Percentiles rank a stretch among this genome's conserved stretches.
Evolutionary conservation across 2,888 invertebrate genomes (phyloP).

Genomic region (Lissonota sp.): DNA sequence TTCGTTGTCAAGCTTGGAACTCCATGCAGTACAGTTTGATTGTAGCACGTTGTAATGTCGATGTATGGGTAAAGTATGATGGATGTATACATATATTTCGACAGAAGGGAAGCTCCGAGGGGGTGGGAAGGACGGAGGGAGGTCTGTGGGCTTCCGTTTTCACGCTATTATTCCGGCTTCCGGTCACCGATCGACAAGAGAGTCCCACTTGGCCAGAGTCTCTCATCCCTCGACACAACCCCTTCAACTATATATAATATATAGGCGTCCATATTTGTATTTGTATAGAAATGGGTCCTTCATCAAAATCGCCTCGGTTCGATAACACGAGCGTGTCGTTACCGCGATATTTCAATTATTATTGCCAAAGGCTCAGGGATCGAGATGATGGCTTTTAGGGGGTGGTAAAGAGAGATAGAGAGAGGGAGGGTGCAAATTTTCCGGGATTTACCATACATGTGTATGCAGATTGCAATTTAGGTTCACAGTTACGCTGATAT

Average conservation of each 20-base stretch:
- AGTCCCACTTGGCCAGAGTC: constrained; percentile 18
- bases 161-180: constrained; percentile 57
- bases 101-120: constrained; percentile 43
- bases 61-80: constrained; percentile 10
- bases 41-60: constrained; percentile 9
- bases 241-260: not conserved
- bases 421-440: not conserved
- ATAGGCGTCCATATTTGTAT: not conserved
- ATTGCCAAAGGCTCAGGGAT: constrained; percentile 4
- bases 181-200: constrained; percentile 48
- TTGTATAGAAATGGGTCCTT: constrained; percentile 11
- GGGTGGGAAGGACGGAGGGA: not conserved
- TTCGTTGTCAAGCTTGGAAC: constrained; percentile 1
- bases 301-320: constrained; percentile 50
- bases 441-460: not conserved
- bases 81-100: constrained; percentile 35
- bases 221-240: constrained; percentile 13
- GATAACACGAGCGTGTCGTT: constrained; percentile 51
- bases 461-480: constrained; percentile 28
- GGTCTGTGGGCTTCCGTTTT: constrained; percentile 39
- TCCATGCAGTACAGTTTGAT: constrained; percentile 28
- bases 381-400: constrained; percentile 14
- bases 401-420: not conserved
- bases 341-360: constrained; percentile 62
- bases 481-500: constrained; percentile 15